Evolutionary conservation across 2,113 vertebrate species (phyloP).

Genomic region (Junco hyemalis): DNA sequence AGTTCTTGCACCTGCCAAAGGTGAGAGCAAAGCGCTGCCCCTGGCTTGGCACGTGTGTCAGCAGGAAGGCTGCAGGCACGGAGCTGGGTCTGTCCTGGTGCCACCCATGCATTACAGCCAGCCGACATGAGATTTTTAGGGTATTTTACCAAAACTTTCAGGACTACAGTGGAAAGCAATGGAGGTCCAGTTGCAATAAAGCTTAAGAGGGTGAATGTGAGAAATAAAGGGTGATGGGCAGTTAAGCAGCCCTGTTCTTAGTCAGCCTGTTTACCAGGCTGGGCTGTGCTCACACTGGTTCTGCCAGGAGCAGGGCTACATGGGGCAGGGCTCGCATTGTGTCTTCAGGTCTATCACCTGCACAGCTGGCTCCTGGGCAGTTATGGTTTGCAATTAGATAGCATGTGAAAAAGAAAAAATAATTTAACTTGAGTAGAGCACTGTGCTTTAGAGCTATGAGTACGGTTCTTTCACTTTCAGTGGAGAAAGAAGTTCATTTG

Average conservation of each 20-base stretch:
- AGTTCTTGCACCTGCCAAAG: not conserved
- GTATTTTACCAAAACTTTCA: not conserved
- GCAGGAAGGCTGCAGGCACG: not conserved
- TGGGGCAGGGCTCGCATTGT: not conserved
- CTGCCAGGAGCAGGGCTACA: not conserved
- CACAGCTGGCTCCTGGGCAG: not conserved
- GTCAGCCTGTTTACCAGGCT: not conserved
- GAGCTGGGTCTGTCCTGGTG: not conserved
- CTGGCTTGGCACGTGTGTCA: not conserved
- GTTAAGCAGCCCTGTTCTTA: not conserved
- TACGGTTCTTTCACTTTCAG: not conserved
- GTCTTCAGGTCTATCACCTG: not conserved
- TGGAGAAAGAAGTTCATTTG: not conserved
- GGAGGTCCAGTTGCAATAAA: not conserved
- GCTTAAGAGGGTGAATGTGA: not conserved
- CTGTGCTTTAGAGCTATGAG: not conserved
- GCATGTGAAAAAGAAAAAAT: not conserved
- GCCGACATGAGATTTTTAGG: not conserved
- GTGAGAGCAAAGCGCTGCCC: fast-evolving
- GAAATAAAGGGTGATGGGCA: not conserved
- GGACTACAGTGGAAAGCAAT: not conserved
- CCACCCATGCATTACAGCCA: not conserved
- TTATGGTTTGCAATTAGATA: not conserved
- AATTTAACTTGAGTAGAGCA: not conserved
- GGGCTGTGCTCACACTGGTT: not conserved